Evolutionary conservation across 2,113 vertebrate genomes (phyloP).

Genomic region (Anas platyrhynchos): DNA sequence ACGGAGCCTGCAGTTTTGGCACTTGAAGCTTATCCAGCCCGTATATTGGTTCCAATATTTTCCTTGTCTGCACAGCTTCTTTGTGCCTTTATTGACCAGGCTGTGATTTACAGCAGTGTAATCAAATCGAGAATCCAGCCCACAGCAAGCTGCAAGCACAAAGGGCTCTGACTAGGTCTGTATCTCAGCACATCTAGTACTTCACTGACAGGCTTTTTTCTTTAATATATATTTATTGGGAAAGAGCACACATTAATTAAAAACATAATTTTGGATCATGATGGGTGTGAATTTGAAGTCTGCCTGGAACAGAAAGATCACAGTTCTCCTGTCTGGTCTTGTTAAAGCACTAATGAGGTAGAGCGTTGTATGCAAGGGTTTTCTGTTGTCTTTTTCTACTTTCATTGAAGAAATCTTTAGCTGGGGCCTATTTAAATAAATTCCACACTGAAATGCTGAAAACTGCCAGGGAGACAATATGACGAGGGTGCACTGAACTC

Average conservation of each 20-base stretch:
- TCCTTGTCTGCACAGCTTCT: neutral
- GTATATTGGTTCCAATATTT: neutral
- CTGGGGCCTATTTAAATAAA: neutral
- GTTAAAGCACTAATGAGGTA: neutral
- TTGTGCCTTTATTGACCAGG: neutral
- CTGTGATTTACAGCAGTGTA: neutral
- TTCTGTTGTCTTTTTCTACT: neutral
- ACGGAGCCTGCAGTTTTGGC: neutral
- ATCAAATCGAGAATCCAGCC: neutral
- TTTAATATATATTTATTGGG: neutral
- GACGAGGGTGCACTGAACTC: neutral
- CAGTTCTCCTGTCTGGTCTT: neutral
- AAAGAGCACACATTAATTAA: slow-evolving; percentile 16
- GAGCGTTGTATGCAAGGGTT: neutral
- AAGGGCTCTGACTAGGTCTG: neutral
- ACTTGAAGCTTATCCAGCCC: fast-evolving
- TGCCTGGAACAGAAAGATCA: neutral
- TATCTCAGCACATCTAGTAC: neutral
- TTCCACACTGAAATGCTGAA: neutral
- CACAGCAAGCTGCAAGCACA: neutral
- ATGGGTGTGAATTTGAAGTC: neutral
- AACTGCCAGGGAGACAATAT: neutral
- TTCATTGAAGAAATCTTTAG: neutral
- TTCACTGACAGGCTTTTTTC: neutral
- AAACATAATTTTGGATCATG: neutral